These are phyloP conservation scores for Micronisus gabar DNA, from an alignment of 2,113 vertebrate species.

Conservation along the genomic window DNA sequence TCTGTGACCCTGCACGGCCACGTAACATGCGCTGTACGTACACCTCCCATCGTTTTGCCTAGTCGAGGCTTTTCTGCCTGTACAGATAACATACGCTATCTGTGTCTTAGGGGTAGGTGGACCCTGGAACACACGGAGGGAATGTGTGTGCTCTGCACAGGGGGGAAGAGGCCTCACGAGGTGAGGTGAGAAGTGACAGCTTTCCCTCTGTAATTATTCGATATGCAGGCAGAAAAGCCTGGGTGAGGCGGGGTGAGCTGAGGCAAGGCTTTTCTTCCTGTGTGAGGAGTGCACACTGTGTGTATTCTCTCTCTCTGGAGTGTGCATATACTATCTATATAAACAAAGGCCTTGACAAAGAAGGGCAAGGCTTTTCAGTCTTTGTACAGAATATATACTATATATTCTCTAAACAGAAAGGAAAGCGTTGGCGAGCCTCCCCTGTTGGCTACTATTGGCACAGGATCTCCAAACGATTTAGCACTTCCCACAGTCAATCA, in stretches of 20 bases:
- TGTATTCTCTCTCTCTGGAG: not conserved
- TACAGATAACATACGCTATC: accelerated
- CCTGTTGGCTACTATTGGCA: not conserved
- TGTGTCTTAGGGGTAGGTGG: not conserved
- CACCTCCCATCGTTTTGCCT: not conserved
- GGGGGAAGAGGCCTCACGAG: not conserved
- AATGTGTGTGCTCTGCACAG: not conserved
- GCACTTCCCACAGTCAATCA: not conserved
- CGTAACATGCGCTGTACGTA: accelerated
- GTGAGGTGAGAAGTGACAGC: not conserved
- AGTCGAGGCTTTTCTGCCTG: not conserved
- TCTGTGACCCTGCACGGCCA: too few species aligned
- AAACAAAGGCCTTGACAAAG: not conserved
- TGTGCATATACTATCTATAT: not conserved
- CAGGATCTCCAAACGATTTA: not conserved
- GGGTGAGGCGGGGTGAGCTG: not conserved
- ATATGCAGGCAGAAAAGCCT: not conserved
- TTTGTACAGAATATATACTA: too few species aligned
- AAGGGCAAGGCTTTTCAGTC: not conserved
- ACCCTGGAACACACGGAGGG: not conserved
- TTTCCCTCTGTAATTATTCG: not conserved
- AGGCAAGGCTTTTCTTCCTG: not conserved
- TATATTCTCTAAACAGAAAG: not conserved
- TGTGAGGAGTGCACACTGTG: too few species aligned
- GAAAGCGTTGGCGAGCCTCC: not conserved